phyloP scores from a whole-genome alignment of 2,888 invertebrate genomes.

The Arrhopalites spinosus region DNA sequence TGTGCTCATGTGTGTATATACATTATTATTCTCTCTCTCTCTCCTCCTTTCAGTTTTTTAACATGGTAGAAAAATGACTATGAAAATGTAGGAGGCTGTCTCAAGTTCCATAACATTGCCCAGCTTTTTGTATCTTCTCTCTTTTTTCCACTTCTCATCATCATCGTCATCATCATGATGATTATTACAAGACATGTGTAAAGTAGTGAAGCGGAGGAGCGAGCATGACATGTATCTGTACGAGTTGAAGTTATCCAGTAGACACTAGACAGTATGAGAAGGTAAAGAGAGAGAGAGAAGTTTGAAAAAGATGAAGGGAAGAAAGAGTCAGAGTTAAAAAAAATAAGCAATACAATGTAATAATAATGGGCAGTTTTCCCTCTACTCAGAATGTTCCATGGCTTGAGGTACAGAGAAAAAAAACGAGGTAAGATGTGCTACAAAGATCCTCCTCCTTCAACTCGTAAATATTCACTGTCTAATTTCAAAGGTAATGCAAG shows the following conservation, averaged over 20 bases:
- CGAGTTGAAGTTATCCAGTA: too few relatives aligned
- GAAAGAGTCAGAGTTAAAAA: conserved; percentile 12
- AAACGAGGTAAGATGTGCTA: background rate
- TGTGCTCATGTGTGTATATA: too few relatives aligned
- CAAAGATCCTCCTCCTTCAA: conserved; percentile 27
- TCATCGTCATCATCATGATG: conserved; percentile 5
- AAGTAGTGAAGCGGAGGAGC: background rate
- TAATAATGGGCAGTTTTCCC: conserved; percentile 37
- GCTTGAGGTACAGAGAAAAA: conserved; percentile 8
- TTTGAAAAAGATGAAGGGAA: too few relatives aligned
- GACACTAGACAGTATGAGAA: background rate
- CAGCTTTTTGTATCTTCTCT: background rate
- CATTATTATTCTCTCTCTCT: too few relatives aligned
- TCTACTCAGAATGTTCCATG: conserved; percentile 22
- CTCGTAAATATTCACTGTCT: conserved; percentile 43
- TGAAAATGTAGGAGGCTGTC: too few relatives aligned
- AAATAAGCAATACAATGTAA: conserved; percentile 38
- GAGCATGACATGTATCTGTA: too few relatives aligned
- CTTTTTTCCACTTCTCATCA: conserved; percentile 3
- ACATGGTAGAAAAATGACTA: too few relatives aligned
- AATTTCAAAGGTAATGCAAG: conserved; percentile 39
- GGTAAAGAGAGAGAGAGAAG: background rate
- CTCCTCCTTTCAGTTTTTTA: too few relatives aligned
- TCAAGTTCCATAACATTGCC: too few relatives aligned
- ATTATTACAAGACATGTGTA: conserved; percentile 15